phyloP scores from a whole-genome alignment of 30 jellyfish, hydroid and myxozoan species.

The Turritopsis rubra region DNA sequence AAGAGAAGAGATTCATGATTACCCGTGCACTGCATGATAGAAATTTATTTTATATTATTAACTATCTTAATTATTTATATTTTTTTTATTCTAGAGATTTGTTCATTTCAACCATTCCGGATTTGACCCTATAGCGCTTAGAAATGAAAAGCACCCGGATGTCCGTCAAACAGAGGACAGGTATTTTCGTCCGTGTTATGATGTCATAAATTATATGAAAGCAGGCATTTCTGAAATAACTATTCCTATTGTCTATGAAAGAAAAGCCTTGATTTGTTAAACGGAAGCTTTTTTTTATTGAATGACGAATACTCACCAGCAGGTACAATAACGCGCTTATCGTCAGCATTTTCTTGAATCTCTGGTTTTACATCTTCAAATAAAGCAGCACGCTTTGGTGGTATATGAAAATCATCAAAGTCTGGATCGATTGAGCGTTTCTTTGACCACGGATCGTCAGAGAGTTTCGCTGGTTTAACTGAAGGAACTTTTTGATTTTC shows the following conservation, averaged over 20 bases:
- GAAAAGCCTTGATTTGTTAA: background rate
- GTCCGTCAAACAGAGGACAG: background rate
- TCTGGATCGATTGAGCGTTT: conserved; percentile 80
- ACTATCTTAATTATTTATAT: no score
- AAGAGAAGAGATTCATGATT: background rate
- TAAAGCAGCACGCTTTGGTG: conserved; percentile 77
- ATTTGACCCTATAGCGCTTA: background rate
- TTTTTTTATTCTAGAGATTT: background rate
- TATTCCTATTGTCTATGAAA: no score
- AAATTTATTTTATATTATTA: no score
- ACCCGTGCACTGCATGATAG: background rate
- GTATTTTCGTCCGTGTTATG: background rate
- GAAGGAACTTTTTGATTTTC: conserved; percentile 97
- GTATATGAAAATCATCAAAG: conserved; percentile 93
- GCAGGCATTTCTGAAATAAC: background rate
- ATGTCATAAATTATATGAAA: background rate
- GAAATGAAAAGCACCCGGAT: background rate
- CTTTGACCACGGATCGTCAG: conserved; percentile 75
- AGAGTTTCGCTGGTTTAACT: conserved; percentile 52
- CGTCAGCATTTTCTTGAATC: conserved; percentile 63
- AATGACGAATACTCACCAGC: conserved; percentile 62
- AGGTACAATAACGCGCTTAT: conserved; percentile 91
- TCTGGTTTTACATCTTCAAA: conserved; percentile 77
- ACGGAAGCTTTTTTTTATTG: background rate
- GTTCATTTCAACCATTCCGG: background rate